Evolutionary conservation across 2,113 vertebrate genomes (phyloP).

Genomic region (Anolis sagrei): DNA sequence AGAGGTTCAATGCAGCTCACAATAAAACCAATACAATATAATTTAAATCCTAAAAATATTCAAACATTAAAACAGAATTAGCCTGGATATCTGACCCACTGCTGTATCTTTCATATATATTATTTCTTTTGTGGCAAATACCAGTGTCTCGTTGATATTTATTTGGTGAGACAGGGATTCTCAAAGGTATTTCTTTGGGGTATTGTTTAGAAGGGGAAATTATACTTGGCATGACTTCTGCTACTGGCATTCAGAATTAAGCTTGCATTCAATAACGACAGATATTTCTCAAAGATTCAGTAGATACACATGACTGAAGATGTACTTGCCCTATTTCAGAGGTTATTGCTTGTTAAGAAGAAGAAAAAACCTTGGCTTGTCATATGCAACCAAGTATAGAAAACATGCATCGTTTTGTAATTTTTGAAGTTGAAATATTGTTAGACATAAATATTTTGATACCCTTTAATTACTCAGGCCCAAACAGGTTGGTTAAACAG

Average conservation of each 20-base stretch:
- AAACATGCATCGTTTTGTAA: neutral
- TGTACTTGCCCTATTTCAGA: neutral
- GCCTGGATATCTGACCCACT: neutral
- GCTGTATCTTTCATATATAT: neutral
- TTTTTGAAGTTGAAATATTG: slow-evolving; percentile 12
- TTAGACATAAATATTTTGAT: neutral
- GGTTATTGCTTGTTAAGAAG: neutral
- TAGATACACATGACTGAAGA: slow-evolving; percentile 6
- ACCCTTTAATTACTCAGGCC: slow-evolving; percentile 7
- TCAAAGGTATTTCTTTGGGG: slow-evolving; percentile 6
- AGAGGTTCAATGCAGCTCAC: too few species aligned
- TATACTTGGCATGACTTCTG: neutral
- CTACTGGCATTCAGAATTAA: slow-evolving; percentile 10
- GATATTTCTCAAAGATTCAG: slow-evolving; percentile 26
- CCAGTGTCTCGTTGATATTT: neutral
- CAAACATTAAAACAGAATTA: neutral
- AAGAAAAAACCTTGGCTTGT: neutral
- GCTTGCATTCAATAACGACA: neutral
- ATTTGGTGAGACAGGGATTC: neutral
- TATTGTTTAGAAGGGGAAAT: neutral
- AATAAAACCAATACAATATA: too few species aligned
- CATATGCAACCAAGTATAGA: neutral
- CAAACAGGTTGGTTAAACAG: neutral
- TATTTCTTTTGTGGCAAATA: neutral
- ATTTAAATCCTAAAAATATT: too few species aligned